These are phyloP conservation scores for Mythimna pallens DNA, from an alignment of 2,888 invertebrate genomes.

Conservation along the genomic window DNA sequence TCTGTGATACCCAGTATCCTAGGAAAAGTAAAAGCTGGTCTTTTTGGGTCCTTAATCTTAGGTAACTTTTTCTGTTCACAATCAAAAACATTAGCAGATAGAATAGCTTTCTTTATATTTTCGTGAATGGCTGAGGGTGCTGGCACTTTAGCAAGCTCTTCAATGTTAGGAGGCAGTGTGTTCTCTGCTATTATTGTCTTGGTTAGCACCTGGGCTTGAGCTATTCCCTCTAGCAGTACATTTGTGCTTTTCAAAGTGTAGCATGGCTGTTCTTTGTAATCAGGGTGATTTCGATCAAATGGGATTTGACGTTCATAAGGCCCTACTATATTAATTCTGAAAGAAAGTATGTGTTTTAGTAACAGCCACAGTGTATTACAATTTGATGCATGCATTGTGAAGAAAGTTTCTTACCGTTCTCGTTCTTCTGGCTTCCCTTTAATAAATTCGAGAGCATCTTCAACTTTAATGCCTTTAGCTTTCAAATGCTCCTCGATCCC, in stretches of 20 bases:
- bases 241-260: slow-evolving; percentile 91
- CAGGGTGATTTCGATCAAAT: slow-evolving; percentile 91
- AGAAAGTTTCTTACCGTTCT: slow-evolving; percentile 73
- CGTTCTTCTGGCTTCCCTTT: slow-evolving; percentile 79
- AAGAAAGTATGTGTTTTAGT: slow-evolving; percentile 21
- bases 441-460: slow-evolving; percentile 91
- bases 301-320: slow-evolving; percentile 79
- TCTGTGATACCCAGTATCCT: slow-evolving; percentile 94
- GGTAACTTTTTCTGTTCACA: slow-evolving; percentile 95
- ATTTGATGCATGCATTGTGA: background rate
- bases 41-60: slow-evolving; percentile 92
- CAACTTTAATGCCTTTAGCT: slow-evolving; percentile 90
- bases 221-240: slow-evolving; percentile 93
- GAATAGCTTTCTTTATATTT: slow-evolving; percentile 91
- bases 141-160: slow-evolving; percentile 87
- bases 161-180: slow-evolving; percentile 91
- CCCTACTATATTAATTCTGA: slow-evolving; percentile 85
- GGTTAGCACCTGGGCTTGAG: slow-evolving; percentile 95
- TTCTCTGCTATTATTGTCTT: slow-evolving; percentile 93
- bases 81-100: slow-evolving; percentile 93
- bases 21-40: slow-evolving; percentile 93
- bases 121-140: slow-evolving; percentile 89
- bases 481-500: slow-evolving; percentile 89
- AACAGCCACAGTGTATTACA: background rate
- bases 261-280: slow-evolving; percentile 92